Conservation (phyloP, 2,797 vertebrate species). For the Euphonia xanthogaster region DNA sequence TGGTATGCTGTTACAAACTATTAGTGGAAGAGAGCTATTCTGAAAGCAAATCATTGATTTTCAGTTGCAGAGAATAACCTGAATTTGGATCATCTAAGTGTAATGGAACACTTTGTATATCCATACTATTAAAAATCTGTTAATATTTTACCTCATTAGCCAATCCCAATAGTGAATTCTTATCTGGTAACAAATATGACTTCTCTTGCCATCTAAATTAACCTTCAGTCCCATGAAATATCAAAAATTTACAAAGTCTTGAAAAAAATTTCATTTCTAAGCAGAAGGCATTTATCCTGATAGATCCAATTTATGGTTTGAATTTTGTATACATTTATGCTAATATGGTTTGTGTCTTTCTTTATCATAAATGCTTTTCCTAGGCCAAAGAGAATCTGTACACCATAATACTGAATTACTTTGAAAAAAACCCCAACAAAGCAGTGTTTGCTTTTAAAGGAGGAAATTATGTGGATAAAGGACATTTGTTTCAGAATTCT, state of each 20-base stretch:
- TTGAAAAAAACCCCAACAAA: not conserved
- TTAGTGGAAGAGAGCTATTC: not conserved
- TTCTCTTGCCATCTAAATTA: not conserved
- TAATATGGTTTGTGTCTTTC: not conserved
- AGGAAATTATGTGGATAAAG: not conserved
- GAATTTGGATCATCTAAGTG: not conserved
- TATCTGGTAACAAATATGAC: not conserved
- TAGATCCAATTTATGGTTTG: not conserved
- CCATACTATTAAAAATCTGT: not conserved
- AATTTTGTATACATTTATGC: not conserved
- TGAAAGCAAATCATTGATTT: conserved; percentile 4
- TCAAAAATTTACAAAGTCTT: not conserved
- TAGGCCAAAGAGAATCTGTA: not conserved
- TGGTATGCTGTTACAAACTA: not conserved
- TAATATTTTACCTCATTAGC: conserved; percentile 18
- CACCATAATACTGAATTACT: not conserved
- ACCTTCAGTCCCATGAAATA: not conserved
- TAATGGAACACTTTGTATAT: not conserved
- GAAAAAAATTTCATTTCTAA: not conserved
- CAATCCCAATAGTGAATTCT: not conserved
- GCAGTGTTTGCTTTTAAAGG: not conserved
- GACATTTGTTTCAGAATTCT: not conserved
- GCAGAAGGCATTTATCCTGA: not conserved
- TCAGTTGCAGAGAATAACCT: not conserved
- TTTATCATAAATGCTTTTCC: not conserved